phyloP scores from a whole-genome alignment of 2,888 invertebrate species.

The Trachelus iudaicus region DNA sequence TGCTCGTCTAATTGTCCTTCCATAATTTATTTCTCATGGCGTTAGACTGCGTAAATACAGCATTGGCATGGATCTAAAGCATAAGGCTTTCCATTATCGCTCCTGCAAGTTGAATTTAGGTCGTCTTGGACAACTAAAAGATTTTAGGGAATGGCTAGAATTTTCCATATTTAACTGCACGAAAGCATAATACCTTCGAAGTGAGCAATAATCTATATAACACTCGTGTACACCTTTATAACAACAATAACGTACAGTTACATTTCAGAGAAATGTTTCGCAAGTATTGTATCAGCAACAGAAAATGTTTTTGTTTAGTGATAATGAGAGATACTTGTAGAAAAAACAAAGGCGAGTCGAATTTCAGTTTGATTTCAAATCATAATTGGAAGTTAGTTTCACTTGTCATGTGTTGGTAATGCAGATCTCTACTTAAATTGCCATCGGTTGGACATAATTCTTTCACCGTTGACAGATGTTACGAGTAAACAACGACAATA shows the following conservation, averaged over 20 bases:
- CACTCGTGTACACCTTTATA: too few relatives aligned
- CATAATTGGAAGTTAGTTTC: neutral
- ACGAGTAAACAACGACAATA: too few relatives aligned
- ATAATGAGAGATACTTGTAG: neutral
- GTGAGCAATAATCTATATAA: too few relatives aligned
- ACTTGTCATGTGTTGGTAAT: neutral
- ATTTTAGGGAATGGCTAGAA: neutral
- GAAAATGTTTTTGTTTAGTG: too few relatives aligned
- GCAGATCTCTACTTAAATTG: neutral
- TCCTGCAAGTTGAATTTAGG: neutral
- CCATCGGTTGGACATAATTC: neutral
- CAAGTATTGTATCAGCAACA: neutral
- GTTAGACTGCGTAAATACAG: neutral
- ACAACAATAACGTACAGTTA: too few relatives aligned
- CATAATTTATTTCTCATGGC: neutral
- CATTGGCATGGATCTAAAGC: neutral
- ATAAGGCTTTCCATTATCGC: neutral
- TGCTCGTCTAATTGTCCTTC: neutral
- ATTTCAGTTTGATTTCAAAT: neutral
- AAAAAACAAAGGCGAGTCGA: neutral
- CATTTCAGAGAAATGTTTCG: neutral
- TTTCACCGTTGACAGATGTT: too few relatives aligned
- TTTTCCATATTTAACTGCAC: too few relatives aligned
- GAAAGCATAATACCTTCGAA: too few relatives aligned
- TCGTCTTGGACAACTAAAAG: neutral